phyloP scores from a whole-genome alignment of 1,140 invertebrate species.

The Leucophenga varia region DNA sequence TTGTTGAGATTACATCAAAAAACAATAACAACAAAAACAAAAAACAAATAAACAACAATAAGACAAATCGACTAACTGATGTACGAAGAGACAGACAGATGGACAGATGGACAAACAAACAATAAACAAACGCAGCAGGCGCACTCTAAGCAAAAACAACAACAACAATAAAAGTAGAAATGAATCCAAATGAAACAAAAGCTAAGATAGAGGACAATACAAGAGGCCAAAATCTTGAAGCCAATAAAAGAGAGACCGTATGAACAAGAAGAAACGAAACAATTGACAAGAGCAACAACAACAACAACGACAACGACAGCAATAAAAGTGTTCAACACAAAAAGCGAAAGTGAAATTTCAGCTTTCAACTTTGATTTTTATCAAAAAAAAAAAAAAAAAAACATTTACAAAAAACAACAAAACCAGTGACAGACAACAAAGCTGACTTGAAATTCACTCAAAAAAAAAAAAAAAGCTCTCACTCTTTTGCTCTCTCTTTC shows the following conservation, averaged over 20 bases:
- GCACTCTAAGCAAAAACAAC: background rate
- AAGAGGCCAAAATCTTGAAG: too few species aligned
- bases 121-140: background rate
- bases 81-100: slow-evolving; percentile 5
- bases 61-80: too few species aligned
- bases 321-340: slow-evolving; percentile 10
- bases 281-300: too few species aligned
- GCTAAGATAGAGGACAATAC: too few species aligned
- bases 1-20: too few species aligned
- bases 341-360: slow-evolving; percentile 57
- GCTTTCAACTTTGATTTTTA: slow-evolving; percentile 48
- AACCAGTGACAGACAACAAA: background rate
- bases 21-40: too few species aligned
- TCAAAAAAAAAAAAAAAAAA: slow-evolving; percentile 11
- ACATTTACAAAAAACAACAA: slow-evolving; percentile 21
- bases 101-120: background rate
- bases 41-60: too few species aligned
- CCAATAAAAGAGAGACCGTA: too few species aligned
- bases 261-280: too few species aligned
- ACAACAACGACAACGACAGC: background rate
- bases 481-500: too few species aligned
- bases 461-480: too few species aligned
- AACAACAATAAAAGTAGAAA: background rate
- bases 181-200: too few species aligned
- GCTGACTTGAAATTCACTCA: slow-evolving; percentile 6